Evolutionary conservation across 1,140 invertebrate genomes (phyloP).

Genomic region (Sitobion miscanthi): DNA sequence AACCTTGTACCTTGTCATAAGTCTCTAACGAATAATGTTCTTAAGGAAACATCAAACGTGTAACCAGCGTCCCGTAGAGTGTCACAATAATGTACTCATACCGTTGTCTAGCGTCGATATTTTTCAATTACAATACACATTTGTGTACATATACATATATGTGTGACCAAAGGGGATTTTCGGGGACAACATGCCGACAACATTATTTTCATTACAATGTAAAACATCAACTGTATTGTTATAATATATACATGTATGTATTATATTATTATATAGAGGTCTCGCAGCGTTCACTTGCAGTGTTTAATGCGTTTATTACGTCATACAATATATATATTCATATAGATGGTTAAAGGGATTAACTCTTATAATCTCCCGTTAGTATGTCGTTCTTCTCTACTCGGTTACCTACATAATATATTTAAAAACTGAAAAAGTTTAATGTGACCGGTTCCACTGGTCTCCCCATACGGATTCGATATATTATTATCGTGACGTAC

Average conservation of each 20-base stretch:
- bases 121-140: neutral
- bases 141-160: too few relatives aligned
- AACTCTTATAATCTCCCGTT: neutral
- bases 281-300: neutral
- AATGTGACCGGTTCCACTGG: neutral
- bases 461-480: neutral
- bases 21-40: neutral
- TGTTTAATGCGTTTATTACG: neutral
- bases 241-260: too few relatives aligned
- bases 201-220: neutral
- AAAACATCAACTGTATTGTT: neutral
- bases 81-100: neutral
- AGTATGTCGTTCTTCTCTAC: neutral
- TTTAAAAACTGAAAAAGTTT: neutral
- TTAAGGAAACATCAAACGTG: neutral
- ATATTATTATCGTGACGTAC: neutral
- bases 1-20: neutral
- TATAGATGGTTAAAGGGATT: neutral
- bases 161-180: neutral
- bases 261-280: neutral
- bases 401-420: neutral
- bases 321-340: neutral
- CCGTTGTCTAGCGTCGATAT: neutral
- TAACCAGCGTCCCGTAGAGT: neutral
- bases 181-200: neutral